A percentile compares a stretch with the other conserved stretches of the same genome.
Evolutionary conservation across 2,888 invertebrate genomes (phyloP).

Genomic region (Acheta domesticus): DNA sequence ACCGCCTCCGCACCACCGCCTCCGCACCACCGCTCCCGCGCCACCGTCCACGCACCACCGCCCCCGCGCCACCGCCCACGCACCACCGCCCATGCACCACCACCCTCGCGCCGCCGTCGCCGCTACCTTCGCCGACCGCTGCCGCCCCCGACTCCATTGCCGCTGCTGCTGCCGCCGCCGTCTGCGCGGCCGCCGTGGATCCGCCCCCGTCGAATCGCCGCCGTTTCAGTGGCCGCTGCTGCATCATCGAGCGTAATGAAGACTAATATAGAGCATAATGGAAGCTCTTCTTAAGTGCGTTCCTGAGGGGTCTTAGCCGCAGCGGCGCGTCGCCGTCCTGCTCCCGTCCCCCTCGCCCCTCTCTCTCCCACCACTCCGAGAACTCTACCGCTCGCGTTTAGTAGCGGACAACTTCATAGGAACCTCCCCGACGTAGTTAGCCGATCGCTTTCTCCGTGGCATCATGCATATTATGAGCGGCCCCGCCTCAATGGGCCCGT

Average conservation of each 20-base stretch:
- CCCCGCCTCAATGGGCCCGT: no score
- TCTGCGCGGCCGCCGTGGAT: neutral
- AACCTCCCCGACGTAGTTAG: neutral
- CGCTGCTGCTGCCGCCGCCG: neutral
- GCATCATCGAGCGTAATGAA: slow-evolving; percentile 29
- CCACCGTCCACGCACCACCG: no score
- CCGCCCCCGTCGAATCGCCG: neutral
- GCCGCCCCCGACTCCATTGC: neutral
- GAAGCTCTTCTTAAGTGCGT: slow-evolving; percentile 4
- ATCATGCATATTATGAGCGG: no score
- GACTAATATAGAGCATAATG: slow-evolving; percentile 19
- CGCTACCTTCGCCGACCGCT: no score
- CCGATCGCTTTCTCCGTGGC: no score
- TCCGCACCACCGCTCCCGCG: no score
- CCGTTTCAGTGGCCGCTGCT: slow-evolving; percentile 21
- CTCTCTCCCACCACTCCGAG: neutral
- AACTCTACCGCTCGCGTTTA: neutral
- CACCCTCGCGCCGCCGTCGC: no score
- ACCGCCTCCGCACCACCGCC: no score
- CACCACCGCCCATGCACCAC: no score
- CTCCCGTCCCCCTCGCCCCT: neutral
- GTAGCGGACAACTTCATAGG: slow-evolving; percentile 8
- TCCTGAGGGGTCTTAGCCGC: neutral
- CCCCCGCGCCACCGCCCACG: no score
- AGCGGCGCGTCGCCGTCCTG: no score